Evolutionary conservation across 2,888 invertebrate species (phyloP).

Genomic region (Thyatira batis): DNA sequence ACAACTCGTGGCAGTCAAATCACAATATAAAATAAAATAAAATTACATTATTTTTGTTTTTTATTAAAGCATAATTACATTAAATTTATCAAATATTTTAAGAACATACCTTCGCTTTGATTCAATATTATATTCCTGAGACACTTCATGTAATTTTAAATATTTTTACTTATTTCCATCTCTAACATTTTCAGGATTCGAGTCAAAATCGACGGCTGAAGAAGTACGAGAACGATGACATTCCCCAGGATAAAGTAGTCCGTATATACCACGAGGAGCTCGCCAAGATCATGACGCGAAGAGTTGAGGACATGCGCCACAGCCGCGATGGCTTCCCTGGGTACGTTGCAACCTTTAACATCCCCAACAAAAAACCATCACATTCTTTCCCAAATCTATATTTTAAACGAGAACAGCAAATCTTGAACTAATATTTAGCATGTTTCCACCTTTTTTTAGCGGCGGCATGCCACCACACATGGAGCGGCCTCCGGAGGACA

Average conservation of each 20-base stretch:
- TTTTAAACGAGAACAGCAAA: constrained; percentile 73
- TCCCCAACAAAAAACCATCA: not conserved
- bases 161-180: not conserved
- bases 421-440: constrained; percentile 85
- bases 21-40: too few relatives aligned
- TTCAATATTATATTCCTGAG: too few relatives aligned
- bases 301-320: constrained; percentile 88
- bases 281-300: constrained; percentile 93
- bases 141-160: too few relatives aligned
- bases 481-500: constrained; percentile 88
- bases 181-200: constrained; percentile 72
- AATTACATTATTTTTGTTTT: too few relatives aligned
- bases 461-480: constrained; percentile 85
- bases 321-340: constrained; percentile 90
- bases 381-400: constrained; percentile 10
- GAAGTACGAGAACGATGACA: constrained; percentile 96
- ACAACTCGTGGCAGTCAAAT: too few relatives aligned
- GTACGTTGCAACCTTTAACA: constrained; percentile 61
- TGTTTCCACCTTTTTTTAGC: constrained; percentile 93
- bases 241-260: constrained; percentile 97
- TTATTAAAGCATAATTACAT: too few relatives aligned
- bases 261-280: constrained; percentile 97
- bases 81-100: too few relatives aligned
- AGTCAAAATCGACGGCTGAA: constrained; percentile 89
- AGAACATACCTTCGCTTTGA: too few relatives aligned